phyloP scores from a whole-genome alignment of 2,797 vertebrate genomes.

The Siniperca scherzeri region DNA sequence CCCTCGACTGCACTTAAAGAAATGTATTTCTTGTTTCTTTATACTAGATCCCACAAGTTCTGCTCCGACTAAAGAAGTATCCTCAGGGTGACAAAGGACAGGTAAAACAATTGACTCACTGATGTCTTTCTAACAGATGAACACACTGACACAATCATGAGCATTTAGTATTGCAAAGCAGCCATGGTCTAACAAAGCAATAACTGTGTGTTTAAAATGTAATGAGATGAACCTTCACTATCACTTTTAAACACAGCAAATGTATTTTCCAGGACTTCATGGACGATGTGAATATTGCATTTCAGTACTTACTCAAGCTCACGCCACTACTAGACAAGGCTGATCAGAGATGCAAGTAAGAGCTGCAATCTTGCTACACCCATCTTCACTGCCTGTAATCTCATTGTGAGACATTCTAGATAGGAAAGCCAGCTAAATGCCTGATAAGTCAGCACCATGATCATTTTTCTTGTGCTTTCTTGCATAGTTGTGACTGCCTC shows the following conservation, averaged over 20 bases:
- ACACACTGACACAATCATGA: neutral
- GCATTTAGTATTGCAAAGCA: neutral
- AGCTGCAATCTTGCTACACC: neutral
- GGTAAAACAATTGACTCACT: slow-evolving; percentile 55
- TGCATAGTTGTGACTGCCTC: slow-evolving; percentile 93
- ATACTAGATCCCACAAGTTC: slow-evolving; percentile 94
- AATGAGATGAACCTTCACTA: neutral
- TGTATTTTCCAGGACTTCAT: slow-evolving; percentile 90
- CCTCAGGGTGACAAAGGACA: slow-evolving; percentile 92
- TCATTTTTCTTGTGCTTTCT: slow-evolving; percentile 9
- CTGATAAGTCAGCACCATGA: neutral
- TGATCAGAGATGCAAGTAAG: slow-evolving; percentile 98
- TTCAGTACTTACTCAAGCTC: slow-evolving; percentile 95
- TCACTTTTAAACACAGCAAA: neutral
- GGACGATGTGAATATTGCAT: slow-evolving; percentile 94
- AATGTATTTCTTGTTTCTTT: neutral
- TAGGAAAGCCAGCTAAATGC: neutral
- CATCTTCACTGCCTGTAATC: neutral
- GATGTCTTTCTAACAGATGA: neutral
- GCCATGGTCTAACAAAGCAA: neutral
- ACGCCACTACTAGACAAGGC: slow-evolving; percentile 97
- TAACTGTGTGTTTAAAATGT: neutral
- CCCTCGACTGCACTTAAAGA: neutral
- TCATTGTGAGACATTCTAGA: neutral
- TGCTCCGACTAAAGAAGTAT: slow-evolving; percentile 96